These are phyloP conservation scores for Aphodius sticticus DNA, from an alignment of 2,888 invertebrate species.

Conservation along the genomic window DNA sequence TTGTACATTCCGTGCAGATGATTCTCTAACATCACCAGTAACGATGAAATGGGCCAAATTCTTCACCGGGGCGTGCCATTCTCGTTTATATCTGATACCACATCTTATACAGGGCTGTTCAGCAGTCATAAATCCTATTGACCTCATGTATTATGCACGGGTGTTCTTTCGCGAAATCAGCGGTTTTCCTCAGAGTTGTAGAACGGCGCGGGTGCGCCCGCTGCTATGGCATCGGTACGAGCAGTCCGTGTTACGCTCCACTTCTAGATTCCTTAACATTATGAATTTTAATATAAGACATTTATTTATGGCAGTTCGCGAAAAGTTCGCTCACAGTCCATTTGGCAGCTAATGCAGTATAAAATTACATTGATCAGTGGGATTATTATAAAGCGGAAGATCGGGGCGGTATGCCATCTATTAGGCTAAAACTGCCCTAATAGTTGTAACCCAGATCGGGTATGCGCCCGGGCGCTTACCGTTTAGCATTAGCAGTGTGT, in stretches of 20 bases:
- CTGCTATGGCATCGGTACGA: background rate
- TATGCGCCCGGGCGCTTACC: background rate
- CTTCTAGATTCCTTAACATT: constrained; percentile 23
- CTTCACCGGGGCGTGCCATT: background rate
- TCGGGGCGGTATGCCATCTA: background rate
- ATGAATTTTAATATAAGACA: constrained; percentile 24
- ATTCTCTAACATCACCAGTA: background rate
- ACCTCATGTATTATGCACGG: constrained; percentile 26
- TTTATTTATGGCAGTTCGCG: constrained; percentile 24
- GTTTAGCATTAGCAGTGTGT: constrained; percentile 12
- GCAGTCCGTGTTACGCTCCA: constrained; percentile 8
- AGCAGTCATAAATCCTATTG: constrained; percentile 20
- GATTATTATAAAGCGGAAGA: constrained; percentile 9
- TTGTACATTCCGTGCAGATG: background rate
- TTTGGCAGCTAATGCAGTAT: constrained; percentile 12
- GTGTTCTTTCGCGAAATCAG: constrained; percentile 22
- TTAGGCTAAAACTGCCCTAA: background rate
- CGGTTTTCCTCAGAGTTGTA: constrained; percentile 14
- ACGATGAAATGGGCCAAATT: background rate
- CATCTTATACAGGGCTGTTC: constrained; percentile 21
- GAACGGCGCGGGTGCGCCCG: constrained; percentile 7
- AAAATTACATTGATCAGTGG: constrained; percentile 25
- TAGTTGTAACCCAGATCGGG: constrained; percentile 4
- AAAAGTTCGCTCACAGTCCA: constrained; percentile 19
- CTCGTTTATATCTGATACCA: background rate